phyloP scores from a whole-genome alignment of 1,140 invertebrate species.

The Brachionus rotundiformis region DNA sequence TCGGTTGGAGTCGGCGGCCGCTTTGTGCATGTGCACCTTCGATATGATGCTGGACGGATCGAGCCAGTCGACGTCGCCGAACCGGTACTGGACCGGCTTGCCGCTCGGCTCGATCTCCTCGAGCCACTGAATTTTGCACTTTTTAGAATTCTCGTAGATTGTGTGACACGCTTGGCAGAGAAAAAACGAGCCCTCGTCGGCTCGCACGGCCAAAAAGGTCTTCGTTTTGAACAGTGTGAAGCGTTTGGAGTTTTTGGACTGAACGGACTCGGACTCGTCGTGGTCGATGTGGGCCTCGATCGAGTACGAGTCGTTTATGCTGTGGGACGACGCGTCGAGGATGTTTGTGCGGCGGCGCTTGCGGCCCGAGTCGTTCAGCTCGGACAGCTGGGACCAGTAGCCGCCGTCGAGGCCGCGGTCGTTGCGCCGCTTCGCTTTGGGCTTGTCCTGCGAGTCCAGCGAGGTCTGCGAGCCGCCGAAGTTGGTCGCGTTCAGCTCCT shows the following conservation, averaged over 20 bases:
- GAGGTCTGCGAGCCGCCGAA: neutral
- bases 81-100: constrained; percentile 75
- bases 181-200: constrained; percentile 79
- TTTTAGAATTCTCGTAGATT: constrained; percentile 74
- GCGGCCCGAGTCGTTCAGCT: neutral
- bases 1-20: constrained; percentile 71
- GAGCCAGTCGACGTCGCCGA: constrained; percentile 84
- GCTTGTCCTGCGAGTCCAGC: neutral
- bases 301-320: neutral
- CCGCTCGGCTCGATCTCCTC: constrained; percentile 67
- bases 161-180: constrained; percentile 87
- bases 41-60: constrained; percentile 68
- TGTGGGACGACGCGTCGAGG: neutral
- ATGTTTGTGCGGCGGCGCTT: constrained; percentile 14
- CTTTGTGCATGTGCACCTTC: constrained; percentile 75
- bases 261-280: neutral
- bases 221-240: constrained; percentile 67
- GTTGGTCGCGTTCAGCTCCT: neutral
- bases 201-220: constrained; percentile 82
- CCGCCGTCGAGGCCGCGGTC: constrained; percentile 37
- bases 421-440: neutral
- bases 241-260: constrained; percentile 64
- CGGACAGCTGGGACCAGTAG: constrained; percentile 25
- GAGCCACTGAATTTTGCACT: constrained; percentile 84
- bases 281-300: neutral